These are phyloP conservation scores for Periplaneta americana DNA, from an alignment of 1,140 invertebrate species.

Conservation along the genomic window DNA sequence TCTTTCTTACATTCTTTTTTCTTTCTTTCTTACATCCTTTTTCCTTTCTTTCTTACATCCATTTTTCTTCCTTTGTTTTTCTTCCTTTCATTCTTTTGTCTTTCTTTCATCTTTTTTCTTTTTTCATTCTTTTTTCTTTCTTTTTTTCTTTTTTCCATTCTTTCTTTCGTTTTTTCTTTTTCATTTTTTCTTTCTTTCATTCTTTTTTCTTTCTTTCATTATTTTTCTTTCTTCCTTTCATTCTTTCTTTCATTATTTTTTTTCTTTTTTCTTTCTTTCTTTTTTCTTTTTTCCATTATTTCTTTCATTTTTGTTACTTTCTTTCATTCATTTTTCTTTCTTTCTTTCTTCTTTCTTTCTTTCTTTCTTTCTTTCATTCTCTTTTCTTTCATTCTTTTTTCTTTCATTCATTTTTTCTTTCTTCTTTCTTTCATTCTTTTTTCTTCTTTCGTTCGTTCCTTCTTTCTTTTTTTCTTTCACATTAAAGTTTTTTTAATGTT, in stretches of 20 bases:
- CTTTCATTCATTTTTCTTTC: not conserved
- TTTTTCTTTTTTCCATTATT: conserved; percentile 5
- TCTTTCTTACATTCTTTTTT: not conserved
- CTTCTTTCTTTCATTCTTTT: no score
- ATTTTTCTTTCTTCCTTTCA: not conserved
- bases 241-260: not conserved
- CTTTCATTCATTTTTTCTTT: no score
- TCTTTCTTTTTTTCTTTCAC: no score
- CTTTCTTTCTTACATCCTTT: not conserved
- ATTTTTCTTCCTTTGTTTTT: not conserved
- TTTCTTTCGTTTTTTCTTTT: not conserved
- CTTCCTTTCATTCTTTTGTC: not conserved
- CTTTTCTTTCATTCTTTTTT: not conserved
- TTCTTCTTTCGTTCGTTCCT: no score
- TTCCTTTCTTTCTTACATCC: not conserved
- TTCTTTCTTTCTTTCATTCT: not conserved
- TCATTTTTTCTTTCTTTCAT: not conserved
- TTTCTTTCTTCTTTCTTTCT: not conserved
- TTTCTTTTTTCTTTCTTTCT: not conserved
- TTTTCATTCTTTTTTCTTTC: not conserved
- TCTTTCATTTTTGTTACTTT: no score
- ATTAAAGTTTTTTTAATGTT: no score
- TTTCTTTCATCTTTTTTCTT: not conserved
- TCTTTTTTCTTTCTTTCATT: not conserved
- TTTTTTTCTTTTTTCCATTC: not conserved